Conservation (phyloP, 2,797 vertebrate genomes). For the Eleutherodactylus coqui region DNA sequence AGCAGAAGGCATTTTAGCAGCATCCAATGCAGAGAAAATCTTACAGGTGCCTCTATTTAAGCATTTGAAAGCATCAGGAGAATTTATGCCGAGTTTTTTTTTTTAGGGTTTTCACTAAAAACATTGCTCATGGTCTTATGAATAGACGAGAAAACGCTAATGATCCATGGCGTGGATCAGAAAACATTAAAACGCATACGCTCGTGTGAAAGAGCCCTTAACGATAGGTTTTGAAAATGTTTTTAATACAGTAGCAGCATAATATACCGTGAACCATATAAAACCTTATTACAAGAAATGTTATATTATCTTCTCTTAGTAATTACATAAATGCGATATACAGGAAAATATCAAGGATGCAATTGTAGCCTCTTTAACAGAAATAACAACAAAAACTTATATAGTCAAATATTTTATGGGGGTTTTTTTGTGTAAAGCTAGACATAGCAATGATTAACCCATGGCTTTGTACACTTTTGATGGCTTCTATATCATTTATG, state of each 20-base stretch:
- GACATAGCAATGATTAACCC: neutral
- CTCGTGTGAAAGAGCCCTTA: too few relatives aligned
- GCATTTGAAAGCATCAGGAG: too few relatives aligned
- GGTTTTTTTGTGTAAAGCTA: neutral
- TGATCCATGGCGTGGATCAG: too few relatives aligned
- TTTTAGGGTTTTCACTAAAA: too few relatives aligned
- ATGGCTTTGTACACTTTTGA: neutral
- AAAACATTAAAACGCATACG: too few relatives aligned
- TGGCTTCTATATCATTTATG: slow-evolving; percentile 18
- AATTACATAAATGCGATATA: neutral
- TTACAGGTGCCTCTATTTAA: too few relatives aligned
- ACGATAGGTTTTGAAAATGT: too few relatives aligned
- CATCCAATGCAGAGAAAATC: too few relatives aligned
- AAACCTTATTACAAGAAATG: neutral
- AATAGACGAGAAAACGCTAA: too few relatives aligned
- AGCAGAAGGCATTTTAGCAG: too few relatives aligned
- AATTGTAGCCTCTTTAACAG: neutral
- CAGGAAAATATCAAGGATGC: neutral
- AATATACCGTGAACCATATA: neutral
- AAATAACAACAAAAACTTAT: neutral
- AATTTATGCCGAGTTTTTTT: too few relatives aligned
- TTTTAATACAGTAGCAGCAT: neutral
- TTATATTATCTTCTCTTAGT: neutral
- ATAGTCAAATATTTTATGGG: neutral
- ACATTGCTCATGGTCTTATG: too few relatives aligned